Evolutionary conservation across 2,888 invertebrate genomes (phyloP).

Genomic region (Meiosimyza decipiens): DNA sequence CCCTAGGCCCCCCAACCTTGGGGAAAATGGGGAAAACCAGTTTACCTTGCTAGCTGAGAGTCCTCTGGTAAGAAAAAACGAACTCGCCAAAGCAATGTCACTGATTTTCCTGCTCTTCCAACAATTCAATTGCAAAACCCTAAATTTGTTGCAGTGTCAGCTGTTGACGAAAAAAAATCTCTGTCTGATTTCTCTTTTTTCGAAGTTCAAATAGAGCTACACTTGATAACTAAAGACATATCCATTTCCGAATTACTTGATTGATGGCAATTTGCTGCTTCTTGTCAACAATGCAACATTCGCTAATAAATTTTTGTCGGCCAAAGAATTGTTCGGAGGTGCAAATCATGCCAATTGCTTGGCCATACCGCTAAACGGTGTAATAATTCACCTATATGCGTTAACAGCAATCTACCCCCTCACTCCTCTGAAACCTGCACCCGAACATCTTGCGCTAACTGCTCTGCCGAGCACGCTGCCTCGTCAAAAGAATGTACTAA

Average conservation of each 20-base stretch:
- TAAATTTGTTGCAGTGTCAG: not conserved
- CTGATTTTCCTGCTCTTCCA: not conserved
- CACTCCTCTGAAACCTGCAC: too few relatives aligned
- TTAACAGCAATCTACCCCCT: too few relatives aligned
- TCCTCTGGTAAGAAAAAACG: constrained; percentile 14
- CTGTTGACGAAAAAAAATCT: constrained; percentile 3
- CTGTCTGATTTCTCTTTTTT: constrained; percentile 23
- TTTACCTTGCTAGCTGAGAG: not conserved
- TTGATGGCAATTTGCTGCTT: constrained; percentile 7
- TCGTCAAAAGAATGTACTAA: too few relatives aligned
- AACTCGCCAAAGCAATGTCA: not conserved
- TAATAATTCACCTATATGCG: too few relatives aligned
- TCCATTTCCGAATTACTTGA: not conserved
- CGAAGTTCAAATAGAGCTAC: constrained; percentile 18
- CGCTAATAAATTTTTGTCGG: constrained; percentile 4
- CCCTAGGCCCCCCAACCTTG: constrained; percentile 26
- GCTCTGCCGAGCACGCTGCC: too few relatives aligned
- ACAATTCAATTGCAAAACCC: not conserved
- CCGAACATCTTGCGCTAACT: too few relatives aligned
- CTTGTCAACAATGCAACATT: constrained; percentile 19
- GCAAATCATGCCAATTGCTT: too few relatives aligned
- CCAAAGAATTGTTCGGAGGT: constrained; percentile 11
- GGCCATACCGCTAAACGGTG: too few relatives aligned
- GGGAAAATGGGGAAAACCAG: constrained; percentile 9
- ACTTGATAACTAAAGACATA: constrained; percentile 18